Conservation (phyloP, 2,888 invertebrate genomes). For the Emmelina monodactyla region DNA sequence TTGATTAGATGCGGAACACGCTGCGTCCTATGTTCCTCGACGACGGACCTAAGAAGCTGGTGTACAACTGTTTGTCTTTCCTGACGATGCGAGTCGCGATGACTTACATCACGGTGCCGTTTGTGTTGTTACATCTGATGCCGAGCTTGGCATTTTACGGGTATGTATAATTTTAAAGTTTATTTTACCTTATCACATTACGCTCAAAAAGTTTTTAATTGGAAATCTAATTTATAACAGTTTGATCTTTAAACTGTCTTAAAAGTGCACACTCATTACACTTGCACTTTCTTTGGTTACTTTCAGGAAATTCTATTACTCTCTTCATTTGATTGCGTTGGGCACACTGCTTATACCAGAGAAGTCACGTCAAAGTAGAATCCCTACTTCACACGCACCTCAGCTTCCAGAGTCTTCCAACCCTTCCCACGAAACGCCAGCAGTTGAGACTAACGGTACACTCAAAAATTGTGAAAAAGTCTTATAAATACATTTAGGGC, state of each 20-base stretch:
- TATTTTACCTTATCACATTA: too few relatives aligned
- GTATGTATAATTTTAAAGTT: constrained; percentile 60
- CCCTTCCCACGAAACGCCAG: too few relatives aligned
- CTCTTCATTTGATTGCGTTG: constrained; percentile 53
- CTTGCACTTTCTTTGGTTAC: too few relatives aligned
- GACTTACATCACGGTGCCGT: constrained; percentile 91
- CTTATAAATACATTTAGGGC: too few relatives aligned
- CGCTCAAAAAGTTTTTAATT: too few relatives aligned
- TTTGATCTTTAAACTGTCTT: too few relatives aligned
- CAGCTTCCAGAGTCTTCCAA: constrained; percentile 27
- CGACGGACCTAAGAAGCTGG: constrained; percentile 69
- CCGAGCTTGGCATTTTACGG: constrained; percentile 79
- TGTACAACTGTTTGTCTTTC: constrained; percentile 87
- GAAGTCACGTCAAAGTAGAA: too few relatives aligned
- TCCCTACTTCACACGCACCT: too few relatives aligned
- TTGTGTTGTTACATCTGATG: constrained; percentile 86
- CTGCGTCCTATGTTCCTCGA: constrained; percentile 81
- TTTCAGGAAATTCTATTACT: constrained; percentile 67
- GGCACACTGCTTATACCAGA: constrained; percentile 50
- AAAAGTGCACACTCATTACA: too few relatives aligned
- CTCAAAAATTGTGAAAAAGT: too few relatives aligned
- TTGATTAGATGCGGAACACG: constrained; percentile 74
- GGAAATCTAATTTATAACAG: too few relatives aligned
- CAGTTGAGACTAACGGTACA: too few relatives aligned
- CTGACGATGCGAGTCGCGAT: constrained; percentile 82